Evolutionary conservation across 2,797 vertebrate species (phyloP), one percentile per base, ranked within the genome.

Genomic region (Heterohyrax brucei): DNA sequence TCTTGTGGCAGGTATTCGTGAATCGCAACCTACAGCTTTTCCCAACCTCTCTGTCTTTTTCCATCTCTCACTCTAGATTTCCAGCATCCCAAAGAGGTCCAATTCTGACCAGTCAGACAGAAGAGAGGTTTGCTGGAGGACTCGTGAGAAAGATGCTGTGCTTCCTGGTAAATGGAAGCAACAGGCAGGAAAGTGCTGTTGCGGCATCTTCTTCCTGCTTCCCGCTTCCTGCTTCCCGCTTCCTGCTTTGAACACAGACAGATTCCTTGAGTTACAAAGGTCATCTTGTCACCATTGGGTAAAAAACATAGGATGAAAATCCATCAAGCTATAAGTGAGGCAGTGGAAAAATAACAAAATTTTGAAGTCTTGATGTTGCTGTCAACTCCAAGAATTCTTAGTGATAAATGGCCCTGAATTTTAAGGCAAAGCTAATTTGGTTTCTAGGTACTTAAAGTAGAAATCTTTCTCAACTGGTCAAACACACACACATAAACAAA

Each of bases 401-500:
- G 81, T 86, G 56, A 46, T 93, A 85, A 93, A 87, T 18, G 75
- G 62, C 91, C 56, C 87, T 79, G 68, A 50, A 26, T 87, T 81
- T 87, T 91, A 83, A 93, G 94, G 88, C 73, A 81, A 59, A 46
- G 66, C 72, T 91, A 86, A 94, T 93, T 83, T 86, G 76, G 82
- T 86, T 92, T 78, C 94, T 94, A 82, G 68, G 94, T 94, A 96
- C 89, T 91, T 89, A 96, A 84, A 90, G 94, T 87, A 96, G 96
- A 97, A 96, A 97, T 95, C 97, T 96, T 95, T 97, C 88, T 93
- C 95, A 66, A 88, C 95, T 64, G 95, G 18, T 16, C 13, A 13
- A 56, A 56, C 13, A 10, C 53, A 56, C 9, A 53, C 50, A 56
- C 53, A 56, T 14, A 56, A 56, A 56, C 53, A 12, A 10, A 3